Evolutionary conservation across 2,113 vertebrate species (phyloP).

Genomic region (Columba livia): DNA sequence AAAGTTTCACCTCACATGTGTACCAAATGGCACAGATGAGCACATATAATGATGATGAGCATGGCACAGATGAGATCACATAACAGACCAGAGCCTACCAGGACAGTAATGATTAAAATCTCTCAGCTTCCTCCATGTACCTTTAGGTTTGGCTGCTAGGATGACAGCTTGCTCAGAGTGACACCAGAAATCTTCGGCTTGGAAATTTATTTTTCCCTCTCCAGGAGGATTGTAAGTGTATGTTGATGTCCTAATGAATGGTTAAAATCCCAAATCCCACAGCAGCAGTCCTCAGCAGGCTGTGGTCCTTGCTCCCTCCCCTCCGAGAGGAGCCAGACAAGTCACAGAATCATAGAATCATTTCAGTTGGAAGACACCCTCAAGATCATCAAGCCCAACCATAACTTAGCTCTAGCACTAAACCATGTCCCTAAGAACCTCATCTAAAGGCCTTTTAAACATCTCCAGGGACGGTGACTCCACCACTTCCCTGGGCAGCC

Average conservation of each 20-base stretch:
- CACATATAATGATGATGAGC: too few relatives aligned
- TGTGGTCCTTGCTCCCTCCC: not conserved
- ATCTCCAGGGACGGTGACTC: too few relatives aligned
- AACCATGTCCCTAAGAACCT: too few relatives aligned
- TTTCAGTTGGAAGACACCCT: too few relatives aligned
- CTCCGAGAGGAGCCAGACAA: not conserved
- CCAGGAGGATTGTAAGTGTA: not conserved
- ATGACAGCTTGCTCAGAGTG: not conserved
- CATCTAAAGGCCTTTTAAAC: too few relatives aligned
- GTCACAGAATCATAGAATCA: too few relatives aligned
- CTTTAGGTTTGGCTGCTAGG: not conserved
- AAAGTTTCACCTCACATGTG: not conserved
- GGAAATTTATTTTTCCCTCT: not conserved
- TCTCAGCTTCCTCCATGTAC: not conserved
- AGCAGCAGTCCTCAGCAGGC: not conserved
- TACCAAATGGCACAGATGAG: not conserved
- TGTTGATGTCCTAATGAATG: not conserved
- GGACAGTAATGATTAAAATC: not conserved
- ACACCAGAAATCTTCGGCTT: not conserved
- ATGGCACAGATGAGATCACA: fast-evolving
- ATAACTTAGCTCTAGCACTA: too few relatives aligned
- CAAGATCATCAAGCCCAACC: too few relatives aligned
- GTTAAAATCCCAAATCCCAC: not conserved
- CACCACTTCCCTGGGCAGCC: too few relatives aligned
- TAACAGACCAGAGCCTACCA: not conserved